Evolutionary conservation across 2,797 vertebrate genomes (phyloP).

Genomic region (Prionace glauca): DNA sequence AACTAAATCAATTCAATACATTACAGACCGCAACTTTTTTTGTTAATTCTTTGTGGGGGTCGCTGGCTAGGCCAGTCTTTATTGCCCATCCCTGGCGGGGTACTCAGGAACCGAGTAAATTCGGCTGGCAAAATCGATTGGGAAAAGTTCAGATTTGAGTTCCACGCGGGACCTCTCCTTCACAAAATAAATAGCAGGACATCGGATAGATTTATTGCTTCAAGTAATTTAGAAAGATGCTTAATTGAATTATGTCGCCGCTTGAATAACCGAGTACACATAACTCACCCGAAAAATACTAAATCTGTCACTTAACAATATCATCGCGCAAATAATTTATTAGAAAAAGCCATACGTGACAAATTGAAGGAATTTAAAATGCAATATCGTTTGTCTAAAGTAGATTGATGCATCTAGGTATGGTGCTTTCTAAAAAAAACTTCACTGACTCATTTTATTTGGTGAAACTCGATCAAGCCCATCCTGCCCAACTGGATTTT

Average conservation of each 20-base stretch:
- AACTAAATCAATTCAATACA: background rate
- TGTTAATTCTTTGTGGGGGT: too few relatives aligned
- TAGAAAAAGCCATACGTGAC: background rate
- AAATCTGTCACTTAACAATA: background rate
- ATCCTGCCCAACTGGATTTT: background rate
- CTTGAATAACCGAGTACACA: background rate
- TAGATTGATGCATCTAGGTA: background rate
- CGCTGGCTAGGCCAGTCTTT: too few relatives aligned
- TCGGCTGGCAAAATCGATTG: too few relatives aligned
- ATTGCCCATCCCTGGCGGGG: too few relatives aligned
- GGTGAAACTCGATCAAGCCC: background rate
- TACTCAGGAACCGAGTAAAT: background rate
- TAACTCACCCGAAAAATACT: background rate
- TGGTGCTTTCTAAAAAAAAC: background rate
- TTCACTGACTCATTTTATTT: background rate
- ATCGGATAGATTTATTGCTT: background rate
- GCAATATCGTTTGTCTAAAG: background rate
- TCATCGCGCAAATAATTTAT: background rate
- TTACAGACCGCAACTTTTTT: background rate
- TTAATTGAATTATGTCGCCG: background rate
- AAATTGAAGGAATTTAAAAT: slow-evolving; percentile 8
- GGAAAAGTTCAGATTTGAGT: background rate
- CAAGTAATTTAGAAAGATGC: background rate
- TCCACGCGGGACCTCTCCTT: background rate
- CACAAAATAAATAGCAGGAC: too few relatives aligned